Base-by-base conservation (phyloP, 2,797 vertebrate species). In the Acanthurus lineatus region DNA sequence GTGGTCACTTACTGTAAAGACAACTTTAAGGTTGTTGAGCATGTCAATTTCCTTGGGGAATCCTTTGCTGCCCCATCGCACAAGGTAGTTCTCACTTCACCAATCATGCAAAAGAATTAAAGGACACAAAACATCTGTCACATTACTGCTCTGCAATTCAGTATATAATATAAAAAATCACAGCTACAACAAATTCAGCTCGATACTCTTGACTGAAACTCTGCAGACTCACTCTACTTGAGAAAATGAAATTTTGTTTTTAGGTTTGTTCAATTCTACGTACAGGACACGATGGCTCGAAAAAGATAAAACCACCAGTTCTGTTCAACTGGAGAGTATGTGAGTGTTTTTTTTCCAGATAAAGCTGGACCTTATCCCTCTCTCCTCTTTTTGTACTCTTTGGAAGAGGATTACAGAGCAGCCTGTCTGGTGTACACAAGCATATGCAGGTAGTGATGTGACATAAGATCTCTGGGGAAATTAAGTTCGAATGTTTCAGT, bases 21-120 rank as follows among this genome's bases (percentile, higher is more conserved):
- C 98, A 79, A 99, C 98, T 88, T 99, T 99, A 81, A 99, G 94
- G 76, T 99, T 99, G 95, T 99, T 98, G 63, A 99, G 96, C 97
- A 98, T 99, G 84, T 99, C 98, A 0, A 99, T 96, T 89, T 99
- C 98, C 91, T 97, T 98, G 0, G 98, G 98, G 87, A 99, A 97
- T 70, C 98, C 98, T 92, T 73, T 96, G 70, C 97, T 98, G 56
- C 97, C 97, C 98, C 98, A 99, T 57, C 97, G 95, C 49, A 99
- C 96, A 93, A 99, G 87, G 89, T 99, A 99, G 93, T 98, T 99
- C 91, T 99, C 98, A 92, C 98, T 99, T 95, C 77, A 83, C 72
- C 75, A 83, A 45, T 14, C 12, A 81, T 12, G 20, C 6, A 9
- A 35, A 60, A 58, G n/a, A 20, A 2, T 69, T 48, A 35, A 60